Base-by-base conservation (phyloP, 2,888 invertebrate genomes). In the Mesorhabditis belari region DNA sequence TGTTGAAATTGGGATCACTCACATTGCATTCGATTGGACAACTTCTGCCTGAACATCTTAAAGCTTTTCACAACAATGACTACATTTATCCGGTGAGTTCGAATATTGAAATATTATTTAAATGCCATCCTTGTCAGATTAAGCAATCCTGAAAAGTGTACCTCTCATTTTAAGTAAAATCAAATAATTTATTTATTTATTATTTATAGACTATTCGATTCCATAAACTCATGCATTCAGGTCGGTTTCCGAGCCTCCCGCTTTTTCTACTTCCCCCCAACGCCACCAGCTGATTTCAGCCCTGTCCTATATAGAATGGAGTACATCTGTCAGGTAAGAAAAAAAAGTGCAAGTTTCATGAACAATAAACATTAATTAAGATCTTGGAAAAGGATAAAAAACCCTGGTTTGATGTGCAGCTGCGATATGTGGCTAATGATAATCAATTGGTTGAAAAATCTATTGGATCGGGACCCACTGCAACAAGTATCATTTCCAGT, bases 1-100 rank as follows among this genome's bases (percentile, higher is more conserved):
- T 92, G 53, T 86, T 99, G 73, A 86, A 96, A 49, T 91, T 98
- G 27, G 98, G 98, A 44, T 92, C 91, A 57, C 86, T 99, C 74
- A 92, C 94, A 78, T 92, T 98, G 83, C 87, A 94, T 59, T 90
- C 88, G 81, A 90, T 98, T 4, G 98, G 98, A 0, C 96, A 99
- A 81, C 85, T 99, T 67, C 84, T 96, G 75, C 96, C 95, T 1
- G 93, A 95, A 82, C 96, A 99, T 82, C 85, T 99, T 59, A 88
- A 89, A 68, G 89, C 90, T 59, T 98, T 95, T 85, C 95, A 98
- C 83, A 92, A 90, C 50, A 87, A 89, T 19, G 89, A 94, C 81
- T 91, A 88, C 83, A 96, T 99, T 74, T 98, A 93, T 84, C 98
- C 98, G 2, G 85, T 85, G 71, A 65, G 65, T 55, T 61, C 28